Evolutionary conservation across 1,140 invertebrate genomes (phyloP).

Genomic region (Gryllus bimaculatus): DNA sequence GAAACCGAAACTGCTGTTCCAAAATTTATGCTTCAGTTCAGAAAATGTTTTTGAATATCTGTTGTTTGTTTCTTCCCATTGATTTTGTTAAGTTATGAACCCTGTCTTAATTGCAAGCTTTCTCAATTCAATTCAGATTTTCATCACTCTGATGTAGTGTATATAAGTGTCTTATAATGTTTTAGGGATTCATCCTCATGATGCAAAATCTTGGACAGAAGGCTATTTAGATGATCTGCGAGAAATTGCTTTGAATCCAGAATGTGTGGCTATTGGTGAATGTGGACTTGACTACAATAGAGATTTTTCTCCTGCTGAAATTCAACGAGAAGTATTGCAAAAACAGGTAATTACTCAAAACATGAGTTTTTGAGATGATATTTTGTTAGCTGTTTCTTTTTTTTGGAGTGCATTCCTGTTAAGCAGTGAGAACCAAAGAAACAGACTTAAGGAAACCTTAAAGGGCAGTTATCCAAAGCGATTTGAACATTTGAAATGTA

Average conservation of each 20-base stretch:
- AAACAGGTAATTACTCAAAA: conserved; percentile 55
- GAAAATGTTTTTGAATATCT: no score
- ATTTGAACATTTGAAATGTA: no score
- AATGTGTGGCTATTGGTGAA: conserved; percentile 89
- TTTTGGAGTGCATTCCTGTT: no score
- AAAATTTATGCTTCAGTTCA: no score
- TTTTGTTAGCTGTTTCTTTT: no score
- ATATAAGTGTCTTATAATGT: not conserved
- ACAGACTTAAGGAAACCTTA: no score
- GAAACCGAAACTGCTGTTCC: no score
- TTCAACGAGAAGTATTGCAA: conserved; percentile 79
- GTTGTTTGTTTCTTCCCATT: not conserved
- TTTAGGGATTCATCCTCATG: conserved; percentile 84
- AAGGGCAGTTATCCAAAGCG: no score
- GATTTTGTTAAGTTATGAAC: not conserved
- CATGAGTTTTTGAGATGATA: no score
- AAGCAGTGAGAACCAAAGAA: no score
- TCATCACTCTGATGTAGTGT: not conserved
- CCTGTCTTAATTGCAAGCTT: not conserved
- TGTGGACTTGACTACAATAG: conserved; percentile 91
- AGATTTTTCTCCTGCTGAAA: conserved; percentile 82
- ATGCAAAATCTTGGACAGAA: conserved; percentile 86
- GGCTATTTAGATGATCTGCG: conserved; percentile 59
- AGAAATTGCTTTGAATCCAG: conserved; percentile 63
- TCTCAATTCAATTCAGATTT: not conserved